A percentile compares a stretch with the other conserved stretches of the same genome.
phyloP scores from a whole-genome alignment of 2,888 invertebrate species.

The Chelonus formosanus region DNA sequence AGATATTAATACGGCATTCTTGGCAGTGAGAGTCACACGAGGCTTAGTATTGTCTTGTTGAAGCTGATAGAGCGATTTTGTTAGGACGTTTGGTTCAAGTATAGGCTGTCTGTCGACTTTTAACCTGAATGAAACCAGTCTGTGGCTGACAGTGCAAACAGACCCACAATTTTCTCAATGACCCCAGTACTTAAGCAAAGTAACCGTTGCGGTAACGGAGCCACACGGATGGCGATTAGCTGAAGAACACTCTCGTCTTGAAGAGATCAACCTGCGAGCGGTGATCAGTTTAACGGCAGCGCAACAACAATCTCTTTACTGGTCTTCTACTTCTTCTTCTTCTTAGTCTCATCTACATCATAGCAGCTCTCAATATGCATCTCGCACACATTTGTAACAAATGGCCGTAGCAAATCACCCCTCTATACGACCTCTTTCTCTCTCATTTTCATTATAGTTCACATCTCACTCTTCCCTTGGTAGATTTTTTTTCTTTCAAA shows the following conservation, averaged over 20 bases:
- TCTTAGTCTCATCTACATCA: neutral
- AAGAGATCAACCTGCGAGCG: conserved; percentile 35
- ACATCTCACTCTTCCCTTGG: neutral
- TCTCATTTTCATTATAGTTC: neutral
- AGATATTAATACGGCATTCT: no score
- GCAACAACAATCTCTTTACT: conserved; percentile 16
- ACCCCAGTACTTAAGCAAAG: conserved; percentile 58
- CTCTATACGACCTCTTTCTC: neutral
- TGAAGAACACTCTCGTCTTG: conserved; percentile 35
- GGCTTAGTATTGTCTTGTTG: neutral
- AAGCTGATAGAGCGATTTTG: conserved; percentile 60
- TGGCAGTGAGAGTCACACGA: neutral
- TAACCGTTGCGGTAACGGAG: conserved; percentile 56
- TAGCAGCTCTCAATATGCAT: neutral
- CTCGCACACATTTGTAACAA: conserved; percentile 3
- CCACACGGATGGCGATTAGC: conserved; percentile 52
- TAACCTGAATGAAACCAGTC: conserved; percentile 61
- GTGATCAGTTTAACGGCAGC: conserved; percentile 34
- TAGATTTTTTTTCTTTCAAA: conserved; percentile 8
- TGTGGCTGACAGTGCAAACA: conserved; percentile 63
- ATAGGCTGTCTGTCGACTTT: conserved; percentile 59
- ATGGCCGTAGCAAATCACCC: conserved; percentile 11
- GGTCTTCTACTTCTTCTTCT: neutral
- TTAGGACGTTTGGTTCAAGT: conserved; percentile 49
- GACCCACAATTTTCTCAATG: conserved; percentile 64